Evolutionary conservation across 2,797 vertebrate species (phyloP).

Genomic region (Cryptoblepharus egeriae): DNA sequence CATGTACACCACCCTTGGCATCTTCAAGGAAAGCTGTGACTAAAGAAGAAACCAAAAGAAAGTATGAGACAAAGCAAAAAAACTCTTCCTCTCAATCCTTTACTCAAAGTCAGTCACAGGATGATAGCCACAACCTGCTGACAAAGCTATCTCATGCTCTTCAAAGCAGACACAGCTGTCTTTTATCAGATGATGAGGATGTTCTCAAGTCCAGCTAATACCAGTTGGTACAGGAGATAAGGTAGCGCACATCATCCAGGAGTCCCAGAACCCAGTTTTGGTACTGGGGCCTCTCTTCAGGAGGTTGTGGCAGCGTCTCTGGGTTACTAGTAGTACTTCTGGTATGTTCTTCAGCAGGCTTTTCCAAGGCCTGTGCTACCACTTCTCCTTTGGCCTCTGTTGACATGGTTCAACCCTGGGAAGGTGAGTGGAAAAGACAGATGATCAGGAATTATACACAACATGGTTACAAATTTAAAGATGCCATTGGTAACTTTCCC

Average conservation of each 20-base stretch:
- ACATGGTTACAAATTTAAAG: neutral
- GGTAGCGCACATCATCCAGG: slow-evolving; percentile 9
- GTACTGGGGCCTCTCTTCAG: rapidly evolving
- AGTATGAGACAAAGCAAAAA: neutral
- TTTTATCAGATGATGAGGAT: too few species aligned
- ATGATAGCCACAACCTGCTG: neutral
- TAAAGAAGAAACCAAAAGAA: too few species aligned
- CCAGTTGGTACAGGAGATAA: slow-evolving; percentile 29
- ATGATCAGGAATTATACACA: neutral
- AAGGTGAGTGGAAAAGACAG: neutral
- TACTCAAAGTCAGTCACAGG: neutral
- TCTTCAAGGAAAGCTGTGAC: too few species aligned
- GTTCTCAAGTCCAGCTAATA: neutral
- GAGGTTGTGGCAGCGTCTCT: neutral
- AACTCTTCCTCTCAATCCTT: neutral
- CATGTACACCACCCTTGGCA: too few species aligned
- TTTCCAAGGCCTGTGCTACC: neutral
- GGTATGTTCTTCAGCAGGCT: neutral
- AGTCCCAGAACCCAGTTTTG: slow-evolving; percentile 1
- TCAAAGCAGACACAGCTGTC: neutral
- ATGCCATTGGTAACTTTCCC: neutral
- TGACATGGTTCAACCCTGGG: neutral
- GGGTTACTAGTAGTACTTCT: neutral
- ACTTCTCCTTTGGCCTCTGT: neutral
- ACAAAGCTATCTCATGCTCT: neutral